Conservation (phyloP, 2,888 invertebrate genomes). For the Cerceris rybyensis region DNA sequence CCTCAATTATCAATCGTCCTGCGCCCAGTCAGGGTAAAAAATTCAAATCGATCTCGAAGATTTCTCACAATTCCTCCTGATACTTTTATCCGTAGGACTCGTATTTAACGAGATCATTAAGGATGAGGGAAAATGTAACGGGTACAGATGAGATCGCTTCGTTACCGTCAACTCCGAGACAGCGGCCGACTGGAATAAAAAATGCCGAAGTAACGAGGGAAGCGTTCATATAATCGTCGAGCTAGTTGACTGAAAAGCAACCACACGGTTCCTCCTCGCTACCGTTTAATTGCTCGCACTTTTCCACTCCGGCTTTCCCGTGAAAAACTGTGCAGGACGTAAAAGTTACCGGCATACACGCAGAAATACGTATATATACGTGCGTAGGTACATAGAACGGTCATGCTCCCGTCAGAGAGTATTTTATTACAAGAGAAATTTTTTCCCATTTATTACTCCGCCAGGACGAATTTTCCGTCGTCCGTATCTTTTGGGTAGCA, state of each 20-base stretch:
- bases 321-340: slow-evolving; percentile 33
- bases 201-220: slow-evolving; percentile 52
- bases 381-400: background rate
- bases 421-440: slow-evolving; percentile 41
- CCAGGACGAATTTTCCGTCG: slow-evolving; percentile 30
- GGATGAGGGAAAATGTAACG: slow-evolving; percentile 22
- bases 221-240: slow-evolving; percentile 52
- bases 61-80: no score
- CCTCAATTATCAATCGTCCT: no score
- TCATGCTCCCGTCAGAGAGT: slow-evolving; percentile 21
- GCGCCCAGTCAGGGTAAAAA: no score
- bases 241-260: slow-evolving; percentile 58
- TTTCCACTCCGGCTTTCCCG: slow-evolving; percentile 33
- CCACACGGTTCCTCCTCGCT: slow-evolving; percentile 46
- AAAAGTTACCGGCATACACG: slow-evolving; percentile 26
- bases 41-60: no score
- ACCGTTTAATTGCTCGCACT: slow-evolving; percentile 56
- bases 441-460: slow-evolving; percentile 28
- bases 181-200: slow-evolving; percentile 32
- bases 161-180: slow-evolving; percentile 46
- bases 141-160: slow-evolving; percentile 50
- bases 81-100: background rate
- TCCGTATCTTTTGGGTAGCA: slow-evolving; percentile 7
- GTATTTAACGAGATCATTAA: slow-evolving; percentile 41
- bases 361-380: no score